Evolutionary conservation across 1,140 invertebrate genomes (phyloP).

Genomic region (Meloidogyne floridensis): DNA sequence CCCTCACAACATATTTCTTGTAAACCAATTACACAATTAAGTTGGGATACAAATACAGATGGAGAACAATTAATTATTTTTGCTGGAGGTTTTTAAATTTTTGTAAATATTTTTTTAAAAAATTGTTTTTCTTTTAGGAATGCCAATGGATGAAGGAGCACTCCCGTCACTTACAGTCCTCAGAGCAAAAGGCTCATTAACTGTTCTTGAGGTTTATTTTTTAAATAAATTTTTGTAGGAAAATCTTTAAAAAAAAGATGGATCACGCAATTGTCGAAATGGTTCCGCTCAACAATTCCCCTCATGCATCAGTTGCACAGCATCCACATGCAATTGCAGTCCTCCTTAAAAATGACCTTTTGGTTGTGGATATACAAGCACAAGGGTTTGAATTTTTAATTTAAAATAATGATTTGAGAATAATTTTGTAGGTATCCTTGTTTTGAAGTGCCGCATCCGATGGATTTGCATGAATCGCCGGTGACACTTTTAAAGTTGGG

Average conservation of each 20-base stretch:
- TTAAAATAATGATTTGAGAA: background rate
- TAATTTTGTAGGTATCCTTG: slow-evolving; percentile 77
- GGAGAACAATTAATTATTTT: slow-evolving; percentile 67
- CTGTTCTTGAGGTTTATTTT: slow-evolving; percentile 36
- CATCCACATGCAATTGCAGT: slow-evolving; percentile 97
- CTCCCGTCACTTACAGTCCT: slow-evolving; percentile 79
- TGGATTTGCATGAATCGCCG: slow-evolving; percentile 96
- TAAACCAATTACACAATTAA: slow-evolving; percentile 56
- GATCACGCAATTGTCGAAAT: slow-evolving; percentile 97
- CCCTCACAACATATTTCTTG: slow-evolving; percentile 15
- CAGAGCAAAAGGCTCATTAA: slow-evolving; percentile 87
- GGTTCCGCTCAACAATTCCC: slow-evolving; percentile 81
- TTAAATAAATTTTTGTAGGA: background rate
- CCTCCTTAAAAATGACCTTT: slow-evolving; percentile 92
- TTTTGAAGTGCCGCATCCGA: slow-evolving; percentile 98
- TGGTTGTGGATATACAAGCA: slow-evolving; percentile 91
- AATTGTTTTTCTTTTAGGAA: slow-evolving; percentile 43
- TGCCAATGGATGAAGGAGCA: slow-evolving; percentile 62
- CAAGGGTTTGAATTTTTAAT: slow-evolving; percentile 71
- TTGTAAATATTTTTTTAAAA: slow-evolving; percentile 35
- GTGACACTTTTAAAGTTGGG: slow-evolving; percentile 82
- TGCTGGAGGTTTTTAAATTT: slow-evolving; percentile 67
- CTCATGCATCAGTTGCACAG: slow-evolving; percentile 81
- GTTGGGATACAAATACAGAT: slow-evolving; percentile 57
- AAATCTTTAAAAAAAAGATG: slow-evolving; percentile 74